These are phyloP conservation scores for Puntigrus tetrazona DNA, from an alignment of 2,113 vertebrate genomes.

Conservation along the genomic window DNA sequence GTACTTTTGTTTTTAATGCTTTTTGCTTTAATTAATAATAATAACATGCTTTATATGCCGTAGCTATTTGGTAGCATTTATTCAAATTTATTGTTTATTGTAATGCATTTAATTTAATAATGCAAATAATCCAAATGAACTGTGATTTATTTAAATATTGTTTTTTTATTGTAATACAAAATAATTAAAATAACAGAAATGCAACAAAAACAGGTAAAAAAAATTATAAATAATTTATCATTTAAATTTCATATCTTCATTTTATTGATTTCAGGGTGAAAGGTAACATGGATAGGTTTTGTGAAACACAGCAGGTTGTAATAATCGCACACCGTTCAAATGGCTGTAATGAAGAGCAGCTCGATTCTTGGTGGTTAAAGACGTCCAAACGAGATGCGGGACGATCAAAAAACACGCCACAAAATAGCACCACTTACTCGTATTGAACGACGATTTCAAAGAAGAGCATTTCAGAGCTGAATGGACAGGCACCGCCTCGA, in stretches of 20 bases:
- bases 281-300: neutral
- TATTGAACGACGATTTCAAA: slow-evolving; percentile 29
- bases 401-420: neutral
- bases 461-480: neutral
- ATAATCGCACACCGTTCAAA: neutral
- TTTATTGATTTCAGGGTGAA: neutral
- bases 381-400: neutral
- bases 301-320: neutral
- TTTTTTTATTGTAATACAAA: neutral
- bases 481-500: neutral
- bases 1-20: too few relatives aligned
- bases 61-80: too few relatives aligned
- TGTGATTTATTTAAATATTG: too few relatives aligned
- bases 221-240: neutral
- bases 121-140: too few relatives aligned
- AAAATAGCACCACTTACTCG: slow-evolving; percentile 27
- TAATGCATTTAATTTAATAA: neutral
- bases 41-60: too few relatives aligned
- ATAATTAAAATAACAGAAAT: too few relatives aligned
- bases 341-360: neutral
- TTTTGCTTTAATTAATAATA: too few relatives aligned
- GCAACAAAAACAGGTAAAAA: too few relatives aligned
- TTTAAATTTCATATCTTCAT: neutral
- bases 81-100: too few relatives aligned
- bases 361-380: neutral